phyloP scores from a whole-genome alignment of 2,797 vertebrate genomes.

The Lepilemur septentrionalis region DNA sequence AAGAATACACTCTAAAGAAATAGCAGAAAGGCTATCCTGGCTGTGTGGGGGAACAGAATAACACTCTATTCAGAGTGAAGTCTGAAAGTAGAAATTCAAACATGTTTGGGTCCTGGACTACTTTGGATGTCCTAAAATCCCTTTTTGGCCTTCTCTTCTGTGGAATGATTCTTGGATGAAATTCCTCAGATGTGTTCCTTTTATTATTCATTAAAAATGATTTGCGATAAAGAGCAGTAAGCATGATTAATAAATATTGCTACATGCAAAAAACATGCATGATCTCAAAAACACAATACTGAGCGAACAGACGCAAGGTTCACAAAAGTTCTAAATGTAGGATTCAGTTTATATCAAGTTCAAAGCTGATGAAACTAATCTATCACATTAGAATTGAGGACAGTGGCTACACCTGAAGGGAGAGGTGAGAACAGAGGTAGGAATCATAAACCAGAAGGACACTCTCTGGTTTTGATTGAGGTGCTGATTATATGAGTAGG shows the following conservation, averaged over 20 bases:
- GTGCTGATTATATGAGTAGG: rapidly evolving
- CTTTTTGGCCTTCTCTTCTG: not conserved
- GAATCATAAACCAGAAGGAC: rapidly evolving
- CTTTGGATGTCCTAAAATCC: not conserved
- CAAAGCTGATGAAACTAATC: not conserved
- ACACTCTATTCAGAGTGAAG: not conserved
- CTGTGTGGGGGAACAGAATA: not conserved
- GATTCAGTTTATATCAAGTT: not conserved
- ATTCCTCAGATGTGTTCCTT: not conserved
- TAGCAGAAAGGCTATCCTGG: not conserved
- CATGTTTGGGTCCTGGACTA: not conserved
- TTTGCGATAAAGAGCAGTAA: not conserved
- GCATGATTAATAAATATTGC: not conserved
- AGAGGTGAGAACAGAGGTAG: rapidly evolving
- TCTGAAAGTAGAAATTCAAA: not conserved
- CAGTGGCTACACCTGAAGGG: rapidly evolving
- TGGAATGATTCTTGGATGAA: not conserved
- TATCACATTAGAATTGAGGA: not conserved
- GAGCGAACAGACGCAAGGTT: not conserved
- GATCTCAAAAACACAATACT: not conserved
- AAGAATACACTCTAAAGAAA: not conserved
- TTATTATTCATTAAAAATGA: not conserved
- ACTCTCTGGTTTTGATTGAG: not conserved
- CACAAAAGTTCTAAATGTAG: not conserved
- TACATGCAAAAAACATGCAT: not conserved